Conservation (phyloP, 2,888 invertebrate genomes). For the Pandemis heparana region DNA sequence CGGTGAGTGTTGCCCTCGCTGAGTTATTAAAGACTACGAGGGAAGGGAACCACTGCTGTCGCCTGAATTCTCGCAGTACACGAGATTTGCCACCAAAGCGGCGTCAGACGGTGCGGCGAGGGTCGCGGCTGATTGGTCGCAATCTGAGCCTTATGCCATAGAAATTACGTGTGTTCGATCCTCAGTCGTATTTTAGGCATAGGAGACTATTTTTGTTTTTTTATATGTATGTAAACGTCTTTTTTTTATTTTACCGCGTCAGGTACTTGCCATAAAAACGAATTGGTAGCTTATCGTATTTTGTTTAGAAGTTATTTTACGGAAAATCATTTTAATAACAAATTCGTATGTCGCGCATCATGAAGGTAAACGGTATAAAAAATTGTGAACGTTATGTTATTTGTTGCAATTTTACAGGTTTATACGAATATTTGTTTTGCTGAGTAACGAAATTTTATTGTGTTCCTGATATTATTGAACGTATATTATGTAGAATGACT, state of each 20-base stretch:
- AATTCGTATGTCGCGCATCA: neutral
- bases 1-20: neutral
- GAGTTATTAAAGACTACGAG: neutral
- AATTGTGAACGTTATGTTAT: constrained; percentile 29
- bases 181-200: constrained; percentile 43
- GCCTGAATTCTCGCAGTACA: neutral
- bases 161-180: constrained; percentile 46
- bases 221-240: constrained; percentile 38
- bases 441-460: constrained; percentile 29
- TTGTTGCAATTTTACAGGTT: constrained; percentile 41
- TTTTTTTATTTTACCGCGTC: constrained; percentile 36
- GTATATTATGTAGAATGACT: constrained; percentile 12
- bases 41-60: neutral
- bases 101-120: neutral
- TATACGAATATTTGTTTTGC: constrained; percentile 27
- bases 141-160: constrained; percentile 52
- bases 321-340: neutral
- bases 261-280: constrained; percentile 49
- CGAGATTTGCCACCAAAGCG: constrained; percentile 1
- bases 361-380: neutral
- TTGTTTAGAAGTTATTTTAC: constrained; percentile 17
- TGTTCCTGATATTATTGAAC: constrained; percentile 16
- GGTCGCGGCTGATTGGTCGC: constrained; percentile 14
- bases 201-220: constrained; percentile 45
- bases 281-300: constrained; percentile 8